Evolutionary conservation across 92 coral and sea anemone species (phyloP), one percentile per base, ranked within the genome.

Genomic region (Chrysogorgia sp.): DNA sequence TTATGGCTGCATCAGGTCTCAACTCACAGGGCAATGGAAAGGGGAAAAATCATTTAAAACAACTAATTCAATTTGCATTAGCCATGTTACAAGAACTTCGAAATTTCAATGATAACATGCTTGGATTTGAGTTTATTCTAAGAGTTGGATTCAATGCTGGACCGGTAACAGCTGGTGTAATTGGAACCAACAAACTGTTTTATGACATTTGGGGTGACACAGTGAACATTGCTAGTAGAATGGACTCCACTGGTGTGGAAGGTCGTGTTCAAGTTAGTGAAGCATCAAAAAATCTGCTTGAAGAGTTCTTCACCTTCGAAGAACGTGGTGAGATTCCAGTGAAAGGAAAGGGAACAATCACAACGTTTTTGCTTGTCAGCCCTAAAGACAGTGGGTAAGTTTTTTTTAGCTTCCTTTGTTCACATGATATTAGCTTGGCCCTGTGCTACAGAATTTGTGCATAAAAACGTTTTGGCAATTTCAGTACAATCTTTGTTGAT

Each of bases 131-230:
- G 61, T 96, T 96, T 61, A 83, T 84, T 32, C 76, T 96, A n/a
- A 88, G 99, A 24, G 91, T 92, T 13, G 99, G 99, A 25, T 96
- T 89, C 80, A 96, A 96, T 72, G 90, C 96, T 59, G 99, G 99
- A 55, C 97, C 99, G 7, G 92, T 96, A 19, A 96, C 99, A 8
- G 97, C 99, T 49, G 99, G 99, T 14, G 99, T 96, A 34, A 90
- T 96, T 82, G 99, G 99, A 23, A 87, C 97, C 34, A 96, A 96
- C 21, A 96, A 96, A 63, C 88, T 96, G 59, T 86, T 96, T 20
- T 96, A 96, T 62, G 99, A 96, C 77, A 96, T 96, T 41, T 96
- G 99, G 99, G 99, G 99, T 6, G 97, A 96, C 85, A 96, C 99
- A 10, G 99, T 96, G 47, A 96, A 96, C 74, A 91, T 96, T 76